Evolutionary conservation across 1,140 invertebrate species (phyloP).

Genomic region (Papilio dardanus): DNA sequence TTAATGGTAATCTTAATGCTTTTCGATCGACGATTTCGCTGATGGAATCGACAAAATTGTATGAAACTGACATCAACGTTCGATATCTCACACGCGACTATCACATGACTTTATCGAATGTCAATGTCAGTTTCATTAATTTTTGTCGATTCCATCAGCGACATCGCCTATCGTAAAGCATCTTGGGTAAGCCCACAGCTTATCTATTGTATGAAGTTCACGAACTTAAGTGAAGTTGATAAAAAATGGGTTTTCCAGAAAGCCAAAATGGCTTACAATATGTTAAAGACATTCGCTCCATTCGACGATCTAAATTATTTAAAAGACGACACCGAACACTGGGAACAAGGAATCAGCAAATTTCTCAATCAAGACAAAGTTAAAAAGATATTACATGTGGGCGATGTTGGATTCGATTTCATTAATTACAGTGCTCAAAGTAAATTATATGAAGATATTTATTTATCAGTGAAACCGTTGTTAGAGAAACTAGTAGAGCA

Average conservation of each 20-base stretch:
- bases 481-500: conserved; percentile 20
- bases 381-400: conserved; percentile 28
- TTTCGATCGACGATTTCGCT: too few relatives aligned
- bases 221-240: too few relatives aligned
- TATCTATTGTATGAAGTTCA: too few relatives aligned
- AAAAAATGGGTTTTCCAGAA: conserved; percentile 21
- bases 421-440: conserved; percentile 5
- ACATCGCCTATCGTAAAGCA: too few relatives aligned
- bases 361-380: conserved; percentile 29
- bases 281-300: conserved; percentile 24
- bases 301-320: conserved; percentile 29
- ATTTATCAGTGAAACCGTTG: conserved; percentile 22
- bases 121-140: too few relatives aligned
- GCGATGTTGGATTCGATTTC: conserved; percentile 17
- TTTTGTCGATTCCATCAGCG: too few relatives aligned
- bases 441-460: conserved; percentile 30
- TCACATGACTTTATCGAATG: too few relatives aligned
- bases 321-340: conserved; percentile 21
- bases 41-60: too few relatives aligned
- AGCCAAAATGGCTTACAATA: conserved; percentile 30
- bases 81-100: too few relatives aligned
- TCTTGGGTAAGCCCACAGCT: too few relatives aligned
- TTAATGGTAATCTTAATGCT: too few relatives aligned
- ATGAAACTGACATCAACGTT: too few relatives aligned
- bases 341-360: conserved; percentile 3